Percentiles rank a stretch among this genome's conserved stretches.
phyloP scores from a whole-genome alignment of 2,888 invertebrate species.

The Chromoteleia sp. region DNA sequence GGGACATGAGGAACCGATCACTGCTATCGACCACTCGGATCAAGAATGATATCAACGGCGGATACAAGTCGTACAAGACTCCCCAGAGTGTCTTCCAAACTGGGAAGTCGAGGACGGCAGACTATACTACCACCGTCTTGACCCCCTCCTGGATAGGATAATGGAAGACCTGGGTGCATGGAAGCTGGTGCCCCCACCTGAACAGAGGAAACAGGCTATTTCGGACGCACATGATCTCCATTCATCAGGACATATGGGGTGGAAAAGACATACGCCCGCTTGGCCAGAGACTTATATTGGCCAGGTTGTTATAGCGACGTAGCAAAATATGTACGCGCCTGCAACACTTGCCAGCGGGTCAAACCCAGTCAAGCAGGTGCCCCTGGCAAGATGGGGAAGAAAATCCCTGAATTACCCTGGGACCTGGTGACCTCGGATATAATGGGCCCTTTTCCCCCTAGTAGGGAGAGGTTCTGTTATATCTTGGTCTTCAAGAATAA shows the following conservation, averaged over 20 bases:
- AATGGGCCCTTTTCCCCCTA: slow-evolving; percentile 6
- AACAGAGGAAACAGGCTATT: background rate
- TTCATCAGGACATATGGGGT: background rate
- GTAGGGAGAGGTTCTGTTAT: too few relatives aligned
- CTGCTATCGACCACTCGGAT: background rate
- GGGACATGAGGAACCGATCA: background rate
- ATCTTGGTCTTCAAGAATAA: too few relatives aligned
- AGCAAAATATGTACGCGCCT: background rate
- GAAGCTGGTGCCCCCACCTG: background rate
- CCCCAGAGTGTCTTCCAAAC: background rate
- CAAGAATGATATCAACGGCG: background rate
- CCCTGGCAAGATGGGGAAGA: background rate
- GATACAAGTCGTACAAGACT: background rate
- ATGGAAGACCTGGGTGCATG: background rate
- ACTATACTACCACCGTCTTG: background rate
- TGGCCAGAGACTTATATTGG: background rate
- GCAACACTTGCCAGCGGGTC: background rate
- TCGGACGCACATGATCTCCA: background rate
- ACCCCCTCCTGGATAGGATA: background rate
- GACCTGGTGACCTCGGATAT: background rate
- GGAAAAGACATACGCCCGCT: background rate
- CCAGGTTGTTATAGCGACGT: slow-evolving; percentile 5
- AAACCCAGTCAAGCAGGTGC: background rate
- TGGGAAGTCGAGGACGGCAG: background rate
- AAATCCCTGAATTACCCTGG: background rate